Percentiles rank a stretch among this genome's conserved stretches.
These are phyloP conservation scores for Epizoanthus fatuus DNA, from an alignment of 92 coral and sea anemone species.

Conservation along the genomic window DNA sequence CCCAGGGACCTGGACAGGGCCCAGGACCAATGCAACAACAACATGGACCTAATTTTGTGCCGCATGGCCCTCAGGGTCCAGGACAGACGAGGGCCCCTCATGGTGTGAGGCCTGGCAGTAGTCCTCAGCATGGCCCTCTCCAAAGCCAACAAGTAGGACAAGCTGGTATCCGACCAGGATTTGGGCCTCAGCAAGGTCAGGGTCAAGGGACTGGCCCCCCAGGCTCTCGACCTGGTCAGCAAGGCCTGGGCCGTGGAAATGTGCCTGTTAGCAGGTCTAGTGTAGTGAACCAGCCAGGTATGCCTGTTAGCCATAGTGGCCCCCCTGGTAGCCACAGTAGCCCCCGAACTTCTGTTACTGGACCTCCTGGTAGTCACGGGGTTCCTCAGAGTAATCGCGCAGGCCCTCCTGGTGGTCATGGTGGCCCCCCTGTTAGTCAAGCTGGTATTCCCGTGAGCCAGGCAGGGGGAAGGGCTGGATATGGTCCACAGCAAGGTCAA, in stretches of 20 bases:
- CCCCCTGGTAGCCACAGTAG: constrained; percentile 20
- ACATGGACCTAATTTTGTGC: constrained; percentile 62
- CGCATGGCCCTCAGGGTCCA: constrained; percentile 32
- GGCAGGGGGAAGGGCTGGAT: constrained; percentile 9
- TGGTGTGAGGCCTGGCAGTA: constrained; percentile 5
- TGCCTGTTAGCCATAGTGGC: not conserved
- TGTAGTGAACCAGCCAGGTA: constrained; percentile 21
- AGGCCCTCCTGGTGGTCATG: constrained; percentile 11
- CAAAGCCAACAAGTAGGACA: constrained; percentile 17
- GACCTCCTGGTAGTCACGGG: constrained; percentile 29
- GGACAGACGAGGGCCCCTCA: constrained; percentile 17
- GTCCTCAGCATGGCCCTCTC: constrained; percentile 26
- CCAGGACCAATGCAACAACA: constrained; percentile 57
- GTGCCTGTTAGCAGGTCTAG: constrained; percentile 24
- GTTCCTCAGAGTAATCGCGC: not conserved
- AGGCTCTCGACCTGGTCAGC: constrained; percentile 8
- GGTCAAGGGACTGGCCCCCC: not conserved
- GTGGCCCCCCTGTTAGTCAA: constrained; percentile 35
- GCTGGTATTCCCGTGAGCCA: constrained; percentile 19
- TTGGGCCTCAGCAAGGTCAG: constrained; percentile 8
- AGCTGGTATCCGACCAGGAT: constrained; percentile 16
- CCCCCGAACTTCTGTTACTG: constrained; percentile 7
- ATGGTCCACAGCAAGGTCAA: constrained; percentile 23
- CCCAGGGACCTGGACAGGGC: constrained; percentile 79
- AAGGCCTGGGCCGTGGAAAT: constrained; percentile 26